Evolutionary conservation across 1,140 invertebrate species (phyloP), one percentile per base, ranked within the genome.

Genomic region (Mesaphorura yosii): DNA sequence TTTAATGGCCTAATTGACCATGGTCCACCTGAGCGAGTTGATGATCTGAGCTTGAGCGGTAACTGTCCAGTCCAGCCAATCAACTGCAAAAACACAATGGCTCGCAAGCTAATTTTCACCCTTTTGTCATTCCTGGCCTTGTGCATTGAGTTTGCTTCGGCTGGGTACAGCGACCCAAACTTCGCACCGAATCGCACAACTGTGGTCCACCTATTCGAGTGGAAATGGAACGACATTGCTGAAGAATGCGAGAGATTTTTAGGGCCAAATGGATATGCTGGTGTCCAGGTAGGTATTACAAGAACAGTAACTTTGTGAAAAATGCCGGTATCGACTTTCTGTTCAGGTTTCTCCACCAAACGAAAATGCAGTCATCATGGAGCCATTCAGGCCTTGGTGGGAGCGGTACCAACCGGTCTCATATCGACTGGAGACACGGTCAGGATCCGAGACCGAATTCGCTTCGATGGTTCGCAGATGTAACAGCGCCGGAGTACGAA

Each of bases 401-500:
- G 86, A 91, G 67, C 72, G 88, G 4, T 94, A 94, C 59, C 89
- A 93, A 68, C 86, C 87, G 0, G 79, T 93, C 44, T 89, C 86
- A 14, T 94, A 93, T 68, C 76, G 78, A 23, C 68, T 89, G 6
- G 64, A 62, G 0, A 86, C 84, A 1, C 73, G 88, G 45, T 87
- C 84, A 40, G 90, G 90, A 38, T 77, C 76, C 50, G 77, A 81
- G 62, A 53, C 65, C 1, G 71, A 82, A 47, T 84, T 91, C 57
- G 67, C 65, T 5, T 72, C 81, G 17, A 91, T 91, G 87, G 77
- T 51, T 38, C 19, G 38, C 20, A 66, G 81, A 37, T 86, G 84
- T 62, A 86, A 85, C 63, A 70, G 69, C n/a, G 82, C 73, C 55
- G 83, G 82, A 14, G 81, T 86, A 3, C 73, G 78, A 78, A 55